Percentiles rank a stretch among this genome's conserved stretches.
phyloP scores from a whole-genome alignment of 2,797 vertebrate genomes.

The Bufotes viridis region DNA sequence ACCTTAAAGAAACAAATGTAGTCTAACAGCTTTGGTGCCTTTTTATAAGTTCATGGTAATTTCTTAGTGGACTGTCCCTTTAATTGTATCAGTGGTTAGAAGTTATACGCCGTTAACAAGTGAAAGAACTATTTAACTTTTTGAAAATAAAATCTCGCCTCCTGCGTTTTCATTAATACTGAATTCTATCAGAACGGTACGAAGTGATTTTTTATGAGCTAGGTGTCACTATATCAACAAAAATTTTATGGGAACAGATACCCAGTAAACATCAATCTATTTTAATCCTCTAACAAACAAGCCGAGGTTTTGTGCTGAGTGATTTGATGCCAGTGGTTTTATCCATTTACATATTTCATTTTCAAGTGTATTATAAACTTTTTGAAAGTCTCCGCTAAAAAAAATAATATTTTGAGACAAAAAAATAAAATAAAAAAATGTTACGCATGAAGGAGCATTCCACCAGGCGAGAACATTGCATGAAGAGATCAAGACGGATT shows the following conservation, averaged over 20 bases:
- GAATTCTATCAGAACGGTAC: slow-evolving; percentile 1
- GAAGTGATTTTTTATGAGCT: neutral
- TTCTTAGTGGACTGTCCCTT: neutral
- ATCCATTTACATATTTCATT: neutral
- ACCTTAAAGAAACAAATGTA: no score
- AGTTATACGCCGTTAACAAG: neutral
- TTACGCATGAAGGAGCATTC: neutral
- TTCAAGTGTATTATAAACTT: neutral
- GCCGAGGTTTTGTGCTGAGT: neutral
- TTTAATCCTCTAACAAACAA: slow-evolving; percentile 34
- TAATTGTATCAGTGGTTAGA: neutral
- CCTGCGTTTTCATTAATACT: neutral
- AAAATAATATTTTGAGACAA: neutral
- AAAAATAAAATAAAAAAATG: neutral
- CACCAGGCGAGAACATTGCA: neutral
- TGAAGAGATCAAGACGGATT: neutral
- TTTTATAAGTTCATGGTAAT: neutral
- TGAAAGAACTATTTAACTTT: neutral
- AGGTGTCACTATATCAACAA: slow-evolving; percentile 13
- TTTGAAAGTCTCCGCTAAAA: neutral
- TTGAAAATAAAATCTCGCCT: neutral
- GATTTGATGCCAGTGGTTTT: neutral
- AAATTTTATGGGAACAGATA: slow-evolving; percentile 1
- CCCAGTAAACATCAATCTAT: slow-evolving; percentile 27
- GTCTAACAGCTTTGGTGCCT: neutral